Evolutionary conservation across 2,113 vertebrate genomes (phyloP).

Genomic region (Caranx melampygus): DNA sequence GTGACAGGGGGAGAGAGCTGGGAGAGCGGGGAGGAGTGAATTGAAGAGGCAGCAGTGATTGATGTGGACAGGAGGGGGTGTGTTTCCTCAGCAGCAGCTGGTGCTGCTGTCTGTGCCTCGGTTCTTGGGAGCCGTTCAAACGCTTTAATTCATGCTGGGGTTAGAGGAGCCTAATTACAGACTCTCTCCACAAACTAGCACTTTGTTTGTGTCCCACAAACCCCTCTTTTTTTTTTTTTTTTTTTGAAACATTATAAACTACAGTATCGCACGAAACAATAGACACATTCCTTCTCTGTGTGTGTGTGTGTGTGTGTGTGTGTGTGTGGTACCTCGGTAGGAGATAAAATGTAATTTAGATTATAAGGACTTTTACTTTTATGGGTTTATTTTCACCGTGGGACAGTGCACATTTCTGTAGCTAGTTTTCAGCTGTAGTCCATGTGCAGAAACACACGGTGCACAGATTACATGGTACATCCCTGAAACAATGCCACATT

Average conservation of each 20-base stretch:
- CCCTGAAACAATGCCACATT: too few relatives aligned
- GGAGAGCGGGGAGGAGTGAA: conserved; percentile 43
- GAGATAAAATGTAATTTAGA: conserved; percentile 6
- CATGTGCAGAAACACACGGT: too few relatives aligned
- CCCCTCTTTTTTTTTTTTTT: background rate
- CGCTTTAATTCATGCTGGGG: conserved; percentile 58
- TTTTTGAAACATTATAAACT: conserved; percentile 9
- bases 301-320: too few relatives aligned
- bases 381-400: too few relatives aligned
- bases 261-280: background rate
- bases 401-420: too few relatives aligned
- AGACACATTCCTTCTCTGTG: background rate
- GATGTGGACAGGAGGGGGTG: conserved; percentile 60
- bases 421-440: too few relatives aligned
- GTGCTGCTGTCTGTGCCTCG: conserved; percentile 48
- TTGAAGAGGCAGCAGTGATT: conserved; percentile 54
- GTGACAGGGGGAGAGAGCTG: conserved; percentile 36
- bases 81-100: conserved; percentile 66
- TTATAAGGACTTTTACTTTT: too few relatives aligned
- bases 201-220: conserved; percentile 14
- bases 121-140: conserved; percentile 66
- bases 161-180: conserved; percentile 62
- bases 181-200: conserved; percentile 34
- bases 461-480: too few relatives aligned
- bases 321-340: background rate